Evolutionary conservation across 2,113 vertebrate species (phyloP).

Genomic region (Rallus limicola): DNA sequence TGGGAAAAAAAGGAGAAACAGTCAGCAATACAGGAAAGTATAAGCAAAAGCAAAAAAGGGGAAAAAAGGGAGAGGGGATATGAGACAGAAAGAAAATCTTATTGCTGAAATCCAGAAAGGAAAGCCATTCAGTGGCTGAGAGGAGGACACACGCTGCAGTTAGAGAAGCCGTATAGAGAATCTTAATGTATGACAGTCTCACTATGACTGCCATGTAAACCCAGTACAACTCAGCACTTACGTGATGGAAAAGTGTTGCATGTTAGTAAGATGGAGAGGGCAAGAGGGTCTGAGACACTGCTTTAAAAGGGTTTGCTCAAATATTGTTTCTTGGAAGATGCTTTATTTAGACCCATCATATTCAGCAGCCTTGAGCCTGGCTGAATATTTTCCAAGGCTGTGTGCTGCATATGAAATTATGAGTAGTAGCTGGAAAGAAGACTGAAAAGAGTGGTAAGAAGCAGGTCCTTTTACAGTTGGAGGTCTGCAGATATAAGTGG

Average conservation of each 20-base stretch:
- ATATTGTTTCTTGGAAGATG: no score
- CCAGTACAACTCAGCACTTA: background rate
- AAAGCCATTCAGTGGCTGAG: background rate
- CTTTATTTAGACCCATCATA: no score
- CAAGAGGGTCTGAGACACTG: background rate
- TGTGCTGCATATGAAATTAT: no score
- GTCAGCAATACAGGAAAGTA: background rate
- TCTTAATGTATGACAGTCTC: background rate
- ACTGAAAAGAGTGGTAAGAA: no score
- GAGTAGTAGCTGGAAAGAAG: no score
- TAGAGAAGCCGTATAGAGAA: background rate
- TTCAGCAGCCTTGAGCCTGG: no score
- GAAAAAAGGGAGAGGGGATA: background rate
- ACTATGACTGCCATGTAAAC: background rate
- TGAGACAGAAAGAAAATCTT: background rate
- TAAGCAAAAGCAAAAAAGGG: background rate
- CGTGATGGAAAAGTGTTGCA: background rate
- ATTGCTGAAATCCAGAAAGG: background rate
- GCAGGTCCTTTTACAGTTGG: no score
- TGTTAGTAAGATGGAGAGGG: background rate
- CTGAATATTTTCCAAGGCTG: no score
- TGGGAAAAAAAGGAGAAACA: background rate
- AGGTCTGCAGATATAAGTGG: no score
- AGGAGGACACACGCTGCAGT: background rate
- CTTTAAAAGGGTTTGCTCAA: background rate